These are phyloP conservation scores for Australoheros scitulus DNA, from an alignment of 2,113 vertebrate species.

Conservation along the genomic window DNA sequence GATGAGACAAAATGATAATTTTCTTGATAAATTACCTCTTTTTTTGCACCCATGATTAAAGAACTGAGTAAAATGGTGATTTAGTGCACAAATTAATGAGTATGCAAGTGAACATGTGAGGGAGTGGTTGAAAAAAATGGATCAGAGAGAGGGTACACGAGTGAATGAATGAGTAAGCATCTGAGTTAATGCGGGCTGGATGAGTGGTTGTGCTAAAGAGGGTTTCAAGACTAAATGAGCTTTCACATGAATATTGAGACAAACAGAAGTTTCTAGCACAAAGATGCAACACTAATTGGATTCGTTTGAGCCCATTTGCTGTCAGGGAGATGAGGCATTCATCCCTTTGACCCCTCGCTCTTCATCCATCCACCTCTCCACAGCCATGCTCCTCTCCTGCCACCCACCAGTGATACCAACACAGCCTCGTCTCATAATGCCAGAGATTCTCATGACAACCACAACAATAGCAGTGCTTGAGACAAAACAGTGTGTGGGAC, in stretches of 20 bases:
- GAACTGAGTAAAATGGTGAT: background rate
- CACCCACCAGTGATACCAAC: slow-evolving; percentile 58
- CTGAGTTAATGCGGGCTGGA: slow-evolving; percentile 9
- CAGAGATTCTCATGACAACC: slow-evolving; percentile 62
- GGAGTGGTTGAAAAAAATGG: background rate
- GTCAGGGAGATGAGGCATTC: slow-evolving; percentile 59
- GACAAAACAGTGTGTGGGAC: slow-evolving; percentile 55
- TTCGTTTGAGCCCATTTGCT: slow-evolving; percentile 68
- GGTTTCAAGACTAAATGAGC: slow-evolving; percentile 46
- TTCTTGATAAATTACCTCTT: background rate
- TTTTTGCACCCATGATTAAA: background rate
- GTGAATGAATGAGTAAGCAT: slow-evolving; percentile 14
- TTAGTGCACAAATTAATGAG: background rate
- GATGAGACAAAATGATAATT: slow-evolving; percentile 1
- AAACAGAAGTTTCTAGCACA: slow-evolving; percentile 60
- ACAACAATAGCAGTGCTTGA: slow-evolving; percentile 53
- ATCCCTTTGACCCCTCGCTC: slow-evolving; percentile 44
- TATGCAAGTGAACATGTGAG: background rate
- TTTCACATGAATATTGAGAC: slow-evolving; percentile 58
- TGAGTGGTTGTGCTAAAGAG: slow-evolving; percentile 28
- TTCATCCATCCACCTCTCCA: slow-evolving; percentile 51
- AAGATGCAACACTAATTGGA: slow-evolving; percentile 64
- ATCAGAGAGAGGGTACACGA: background rate
- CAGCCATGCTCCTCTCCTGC: slow-evolving; percentile 36
- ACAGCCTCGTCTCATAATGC: slow-evolving; percentile 45